Conservation (phyloP, 2,888 invertebrate species). For the Orthonychiurus folsomi region DNA sequence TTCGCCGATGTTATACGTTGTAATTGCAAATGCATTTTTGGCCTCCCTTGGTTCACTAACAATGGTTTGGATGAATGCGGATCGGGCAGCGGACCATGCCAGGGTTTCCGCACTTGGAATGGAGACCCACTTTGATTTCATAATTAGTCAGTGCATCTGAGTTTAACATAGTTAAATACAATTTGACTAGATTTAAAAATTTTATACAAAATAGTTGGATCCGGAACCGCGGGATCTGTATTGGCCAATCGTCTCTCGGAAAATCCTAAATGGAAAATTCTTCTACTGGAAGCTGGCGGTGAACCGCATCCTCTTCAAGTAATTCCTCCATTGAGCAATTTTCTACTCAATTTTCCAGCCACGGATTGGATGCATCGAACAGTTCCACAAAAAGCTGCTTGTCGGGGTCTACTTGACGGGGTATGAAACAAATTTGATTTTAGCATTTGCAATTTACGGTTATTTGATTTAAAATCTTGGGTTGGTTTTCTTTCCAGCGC, state of each 20-base stretch:
- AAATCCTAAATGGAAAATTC: slow-evolving; percentile 17
- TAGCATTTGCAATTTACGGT: no score
- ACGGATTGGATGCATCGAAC: slow-evolving; percentile 30
- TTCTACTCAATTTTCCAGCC: slow-evolving; percentile 22
- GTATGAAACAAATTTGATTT: no score
- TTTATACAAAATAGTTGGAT: no score
- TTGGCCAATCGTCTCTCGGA: slow-evolving; percentile 17
- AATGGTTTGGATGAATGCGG: background rate
- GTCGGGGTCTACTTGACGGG: slow-evolving; percentile 14
- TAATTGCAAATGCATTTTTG: background rate
- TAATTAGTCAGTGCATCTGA: slow-evolving; percentile 20
- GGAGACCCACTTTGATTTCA: slow-evolving; percentile 19
- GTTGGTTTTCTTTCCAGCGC: slow-evolving; percentile 14
- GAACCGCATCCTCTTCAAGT: slow-evolving; percentile 14
- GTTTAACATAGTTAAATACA: background rate
- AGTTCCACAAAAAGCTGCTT: slow-evolving; percentile 27
- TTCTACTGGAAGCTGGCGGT: slow-evolving; percentile 19
- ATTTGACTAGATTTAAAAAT: background rate
- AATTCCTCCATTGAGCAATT: slow-evolving; percentile 13
- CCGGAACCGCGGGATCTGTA: slow-evolving; percentile 9
- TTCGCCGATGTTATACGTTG: background rate
- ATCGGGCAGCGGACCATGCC: background rate
- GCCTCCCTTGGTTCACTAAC: background rate
- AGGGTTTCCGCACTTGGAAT: no score
- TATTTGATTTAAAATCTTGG: no score